Evolutionary conservation across 2,797 vertebrate genomes (phyloP).

Genomic region (Parotocinclus haroldoi): DNA sequence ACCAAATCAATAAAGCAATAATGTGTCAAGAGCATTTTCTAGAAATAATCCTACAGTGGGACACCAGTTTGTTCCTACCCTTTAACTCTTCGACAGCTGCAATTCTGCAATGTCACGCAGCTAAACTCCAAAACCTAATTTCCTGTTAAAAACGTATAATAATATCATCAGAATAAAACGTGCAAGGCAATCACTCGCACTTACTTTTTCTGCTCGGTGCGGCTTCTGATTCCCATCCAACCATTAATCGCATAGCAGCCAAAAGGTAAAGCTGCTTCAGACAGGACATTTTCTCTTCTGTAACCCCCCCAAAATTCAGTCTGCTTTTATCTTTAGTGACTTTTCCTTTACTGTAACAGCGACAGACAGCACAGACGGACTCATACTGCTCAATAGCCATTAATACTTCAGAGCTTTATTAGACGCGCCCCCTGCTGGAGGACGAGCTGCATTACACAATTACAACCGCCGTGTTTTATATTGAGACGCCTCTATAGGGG

Average conservation of each 20-base stretch:
- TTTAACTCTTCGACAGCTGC: too few relatives aligned
- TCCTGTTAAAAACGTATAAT: too few relatives aligned
- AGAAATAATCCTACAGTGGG: too few relatives aligned
- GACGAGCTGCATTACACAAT: neutral
- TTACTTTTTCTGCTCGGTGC: conserved; percentile 63
- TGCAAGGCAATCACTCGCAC: conserved; percentile 16
- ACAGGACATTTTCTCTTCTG: conserved; percentile 52
- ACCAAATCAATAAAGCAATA: too few relatives aligned
- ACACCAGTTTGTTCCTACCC: too few relatives aligned
- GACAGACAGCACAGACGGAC: conserved; percentile 25
- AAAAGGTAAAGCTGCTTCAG: conserved; percentile 64
- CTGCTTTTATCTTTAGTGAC: neutral
- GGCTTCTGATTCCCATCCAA: conserved; percentile 43
- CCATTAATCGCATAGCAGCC: conserved; percentile 33
- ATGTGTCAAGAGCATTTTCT: too few relatives aligned
- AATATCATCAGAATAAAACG: too few relatives aligned
- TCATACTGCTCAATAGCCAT: neutral
- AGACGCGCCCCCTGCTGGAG: conserved; percentile 59
- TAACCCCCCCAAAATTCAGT: conserved; percentile 39
- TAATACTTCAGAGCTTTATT: conserved; percentile 41
- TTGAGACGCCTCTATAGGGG: too few relatives aligned
- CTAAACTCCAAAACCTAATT: too few relatives aligned
- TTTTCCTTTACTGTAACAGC: conserved; percentile 38
- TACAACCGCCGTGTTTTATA: too few relatives aligned
- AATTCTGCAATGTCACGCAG: too few relatives aligned